Evolutionary conservation across 2,888 invertebrate species (phyloP).

Genomic region (Euspilapteryx auroguttella): DNA sequence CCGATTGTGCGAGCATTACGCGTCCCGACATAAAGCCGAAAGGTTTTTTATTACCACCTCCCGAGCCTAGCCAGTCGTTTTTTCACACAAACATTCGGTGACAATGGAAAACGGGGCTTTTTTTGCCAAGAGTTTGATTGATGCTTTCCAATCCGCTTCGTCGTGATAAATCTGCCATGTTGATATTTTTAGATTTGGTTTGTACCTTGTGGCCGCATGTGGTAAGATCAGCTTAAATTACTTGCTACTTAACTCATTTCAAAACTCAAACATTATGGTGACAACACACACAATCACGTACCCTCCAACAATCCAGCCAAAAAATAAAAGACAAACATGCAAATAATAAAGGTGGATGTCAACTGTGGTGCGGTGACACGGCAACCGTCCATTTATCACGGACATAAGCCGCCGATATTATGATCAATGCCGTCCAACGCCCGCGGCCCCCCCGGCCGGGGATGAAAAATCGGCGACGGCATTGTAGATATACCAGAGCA

Average conservation of each 20-base stretch:
- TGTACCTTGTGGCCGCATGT: background rate
- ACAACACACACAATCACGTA: too few relatives aligned
- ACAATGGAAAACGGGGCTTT: conserved; percentile 54
- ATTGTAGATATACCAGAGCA: too few relatives aligned
- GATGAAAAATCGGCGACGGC: too few relatives aligned
- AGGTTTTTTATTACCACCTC: conserved; percentile 1
- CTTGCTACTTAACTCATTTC: too few relatives aligned
- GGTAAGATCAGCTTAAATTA: too few relatives aligned
- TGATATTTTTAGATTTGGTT: background rate
- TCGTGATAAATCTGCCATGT: conserved; percentile 31
- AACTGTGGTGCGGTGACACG: conserved; percentile 44
- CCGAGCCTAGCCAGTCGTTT: conserved; percentile 7
- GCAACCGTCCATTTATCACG: conserved; percentile 55
- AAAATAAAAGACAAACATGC: too few relatives aligned
- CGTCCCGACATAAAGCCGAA: conserved; percentile 50
- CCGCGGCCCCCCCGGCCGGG: conserved; percentile 20
- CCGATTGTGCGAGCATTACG: conserved; percentile 60
- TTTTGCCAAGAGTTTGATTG: conserved; percentile 30
- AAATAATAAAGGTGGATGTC: conserved; percentile 12
- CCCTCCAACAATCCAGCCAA: too few relatives aligned
- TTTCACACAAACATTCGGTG: conserved; percentile 59
- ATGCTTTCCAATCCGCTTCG: conserved; percentile 56
- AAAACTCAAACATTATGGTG: too few relatives aligned
- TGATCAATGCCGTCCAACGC: conserved; percentile 44
- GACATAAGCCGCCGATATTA: conserved; percentile 58